Evolutionary conservation across 2,888 invertebrate species (phyloP).

Genomic region (Epinotia nisella): DNA sequence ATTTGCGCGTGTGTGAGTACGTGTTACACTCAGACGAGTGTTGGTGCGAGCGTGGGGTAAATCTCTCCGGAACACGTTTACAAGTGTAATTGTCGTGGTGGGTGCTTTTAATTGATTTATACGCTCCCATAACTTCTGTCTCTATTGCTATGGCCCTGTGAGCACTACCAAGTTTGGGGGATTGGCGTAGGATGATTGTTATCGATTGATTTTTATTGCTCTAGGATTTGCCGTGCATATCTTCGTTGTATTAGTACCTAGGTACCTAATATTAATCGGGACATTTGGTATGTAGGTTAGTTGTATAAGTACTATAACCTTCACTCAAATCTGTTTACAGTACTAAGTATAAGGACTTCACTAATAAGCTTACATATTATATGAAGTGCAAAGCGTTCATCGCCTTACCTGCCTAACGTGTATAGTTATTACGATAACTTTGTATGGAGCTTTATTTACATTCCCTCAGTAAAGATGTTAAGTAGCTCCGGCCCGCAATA

Average conservation of each 20-base stretch:
- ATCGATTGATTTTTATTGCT: conserved; percentile 44
- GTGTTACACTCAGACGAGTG: conserved; percentile 29
- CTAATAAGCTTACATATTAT: too few species aligned
- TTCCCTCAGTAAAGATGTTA: not conserved
- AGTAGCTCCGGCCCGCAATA: conserved; percentile 21
- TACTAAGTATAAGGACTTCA: too few species aligned
- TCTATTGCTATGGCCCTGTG: conserved; percentile 29
- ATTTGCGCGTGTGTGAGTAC: conserved; percentile 51
- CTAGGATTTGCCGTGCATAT: conserved; percentile 22
- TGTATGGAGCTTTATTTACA: not conserved
- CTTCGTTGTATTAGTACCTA: not conserved
- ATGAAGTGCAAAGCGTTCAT: not conserved
- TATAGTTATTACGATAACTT: not conserved
- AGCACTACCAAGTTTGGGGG: conserved; percentile 42
- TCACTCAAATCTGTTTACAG: too few species aligned
- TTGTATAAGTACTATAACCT: too few species aligned
- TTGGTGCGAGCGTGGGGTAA: conserved; percentile 53
- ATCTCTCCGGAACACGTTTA: conserved; percentile 72
- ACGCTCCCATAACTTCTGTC: conserved; percentile 46
- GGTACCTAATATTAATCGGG: not conserved
- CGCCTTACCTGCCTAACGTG: not conserved
- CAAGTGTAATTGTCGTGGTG: conserved; percentile 76
- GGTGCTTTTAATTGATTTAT: conserved; percentile 78
- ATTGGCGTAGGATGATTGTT: conserved; percentile 36
- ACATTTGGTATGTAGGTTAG: not conserved